A percentile compares a stretch with the other conserved stretches of the same genome.
Evolutionary conservation across 2,113 vertebrate species (phyloP).

Genomic region (Erinaceus europaeus): DNA sequence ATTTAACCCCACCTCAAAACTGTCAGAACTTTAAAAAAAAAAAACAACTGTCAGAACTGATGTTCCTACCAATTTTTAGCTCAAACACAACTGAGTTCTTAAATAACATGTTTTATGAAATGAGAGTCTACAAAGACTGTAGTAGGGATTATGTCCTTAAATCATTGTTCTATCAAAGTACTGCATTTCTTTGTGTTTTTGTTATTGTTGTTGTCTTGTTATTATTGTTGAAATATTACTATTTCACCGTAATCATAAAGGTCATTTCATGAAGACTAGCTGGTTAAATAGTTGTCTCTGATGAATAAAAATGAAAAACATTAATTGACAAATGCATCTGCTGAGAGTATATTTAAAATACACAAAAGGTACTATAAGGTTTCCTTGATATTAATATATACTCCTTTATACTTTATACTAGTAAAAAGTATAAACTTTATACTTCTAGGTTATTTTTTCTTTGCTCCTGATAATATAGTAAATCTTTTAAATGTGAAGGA

Average conservation of each 20-base stretch:
- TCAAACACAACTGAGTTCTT: not conserved
- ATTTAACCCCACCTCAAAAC: too few species aligned
- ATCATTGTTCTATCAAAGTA: not conserved
- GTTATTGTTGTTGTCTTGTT: too few species aligned
- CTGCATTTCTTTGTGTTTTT: conserved; percentile 2
- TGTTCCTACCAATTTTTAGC: not conserved
- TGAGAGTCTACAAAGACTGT: not conserved
- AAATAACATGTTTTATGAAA: conserved; percentile 15
- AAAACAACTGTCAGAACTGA: not conserved
- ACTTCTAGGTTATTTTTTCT: too few species aligned
- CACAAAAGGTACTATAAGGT: too few species aligned
- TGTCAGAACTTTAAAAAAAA: too few species aligned
- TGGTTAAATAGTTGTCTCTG: too few species aligned
- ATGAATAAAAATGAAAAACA: too few species aligned
- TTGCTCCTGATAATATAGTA: not conserved
- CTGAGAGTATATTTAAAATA: too few species aligned
- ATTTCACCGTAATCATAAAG: not conserved
- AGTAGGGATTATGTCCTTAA: not conserved
- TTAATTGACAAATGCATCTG: too few species aligned
- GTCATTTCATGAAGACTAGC: not conserved
- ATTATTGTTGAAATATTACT: not conserved
- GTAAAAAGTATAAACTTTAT: too few species aligned
- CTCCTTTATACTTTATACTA: too few species aligned
- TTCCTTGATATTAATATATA: too few species aligned
- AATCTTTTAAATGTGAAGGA: conserved; percentile 36